Base-by-base conservation (phyloP, 2,888 invertebrate genomes). In the Ichneumoninae sp. region DNA sequence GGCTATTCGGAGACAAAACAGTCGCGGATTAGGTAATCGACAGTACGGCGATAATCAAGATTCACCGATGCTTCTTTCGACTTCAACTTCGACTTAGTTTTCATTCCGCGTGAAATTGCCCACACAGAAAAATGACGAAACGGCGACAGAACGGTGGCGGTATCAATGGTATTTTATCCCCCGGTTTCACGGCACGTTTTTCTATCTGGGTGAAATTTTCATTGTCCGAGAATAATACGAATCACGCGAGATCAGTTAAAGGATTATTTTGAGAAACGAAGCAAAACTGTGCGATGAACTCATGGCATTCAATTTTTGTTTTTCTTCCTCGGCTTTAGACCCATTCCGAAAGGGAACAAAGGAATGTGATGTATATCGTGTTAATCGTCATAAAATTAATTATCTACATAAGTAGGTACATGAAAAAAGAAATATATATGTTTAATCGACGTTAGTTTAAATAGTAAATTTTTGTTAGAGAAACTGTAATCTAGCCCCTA, bases 311-410 rank as follows among this genome's bases (percentile, higher is more conserved):
- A 44, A 66, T 52, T 54, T 72, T 60, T 71, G 6, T 26, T 71
- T 79, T 33, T 66, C 40, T 72, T 82, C 74, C 44, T 85, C 60
- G 76, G 76, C 79, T 85, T 65, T 82, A 82, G 84, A 82, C 57
- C 71, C 69, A 57, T 82, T 81, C 33, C 47, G n/a, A 71, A 71
- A 66, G 75, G 70, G 47, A 75, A 81, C 57, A 78, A 69, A 47
- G 66, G 76, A 75, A 71, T 78, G 57, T 66, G 66, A 75, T 81
- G 54, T 70, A 40, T 74, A 50, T 68, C 57, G 57, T 47, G 52
- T 60, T 62, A 57, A 69, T 52, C 62, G 33, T 57, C 77, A 47
- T 65, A 36, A 50, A 19, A 44, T 44, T 30, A 33, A 33, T 62
- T 22, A 44, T 47, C 13, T 54, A 3, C 62, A 22, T n/a, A n/a